Percentiles rank a stretch among this genome's conserved stretches.
phyloP scores from a whole-genome alignment of 1,140 invertebrate genomes.

The Drosophila sechellia region DNA sequence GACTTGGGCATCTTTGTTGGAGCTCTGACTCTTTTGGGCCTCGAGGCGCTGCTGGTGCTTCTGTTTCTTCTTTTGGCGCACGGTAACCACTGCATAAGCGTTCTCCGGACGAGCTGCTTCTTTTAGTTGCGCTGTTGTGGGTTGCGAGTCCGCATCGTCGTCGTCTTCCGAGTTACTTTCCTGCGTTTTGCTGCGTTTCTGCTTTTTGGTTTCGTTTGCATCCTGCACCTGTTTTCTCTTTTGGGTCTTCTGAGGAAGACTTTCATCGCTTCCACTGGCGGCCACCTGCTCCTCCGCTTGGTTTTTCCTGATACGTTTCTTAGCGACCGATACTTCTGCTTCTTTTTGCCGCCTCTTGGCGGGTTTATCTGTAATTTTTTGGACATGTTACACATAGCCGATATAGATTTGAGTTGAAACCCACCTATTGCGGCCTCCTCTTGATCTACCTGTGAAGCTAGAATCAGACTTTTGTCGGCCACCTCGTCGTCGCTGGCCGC shows the following conservation, averaged over 20 bases:
- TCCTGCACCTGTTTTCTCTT: conserved; percentile 48
- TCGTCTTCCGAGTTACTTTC: conserved; percentile 13
- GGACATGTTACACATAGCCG: too few species aligned
- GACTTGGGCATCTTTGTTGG: conserved; percentile 65
- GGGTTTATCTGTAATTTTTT: background rate
- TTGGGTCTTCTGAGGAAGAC: conserved; percentile 10
- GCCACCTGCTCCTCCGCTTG: background rate
- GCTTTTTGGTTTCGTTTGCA: conserved; percentile 7
- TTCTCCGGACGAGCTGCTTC: conserved; percentile 78
- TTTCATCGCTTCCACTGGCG: background rate
- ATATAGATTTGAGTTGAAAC: background rate
- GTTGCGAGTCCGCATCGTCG: conserved; percentile 47
- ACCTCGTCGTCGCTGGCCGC: conserved; percentile 66
- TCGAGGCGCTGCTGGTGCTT: conserved; percentile 74
- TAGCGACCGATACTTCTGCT: background rate
- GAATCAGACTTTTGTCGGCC: conserved; percentile 71
- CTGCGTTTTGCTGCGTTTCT: conserved; percentile 53
- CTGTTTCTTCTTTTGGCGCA: conserved; percentile 78
- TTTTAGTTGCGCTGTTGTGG: conserved; percentile 61
- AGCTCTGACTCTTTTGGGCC: conserved; percentile 56
- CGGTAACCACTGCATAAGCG: conserved; percentile 64
- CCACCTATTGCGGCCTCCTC: conserved; percentile 7
- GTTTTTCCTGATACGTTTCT: conserved; percentile 20
- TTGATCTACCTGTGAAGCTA: conserved; percentile 41
- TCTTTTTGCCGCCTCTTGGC: background rate